Percentiles rank a stretch among this genome's conserved stretches.
Conservation (phyloP, 2,113 vertebrate species). For the Cygnus atratus region DNA sequence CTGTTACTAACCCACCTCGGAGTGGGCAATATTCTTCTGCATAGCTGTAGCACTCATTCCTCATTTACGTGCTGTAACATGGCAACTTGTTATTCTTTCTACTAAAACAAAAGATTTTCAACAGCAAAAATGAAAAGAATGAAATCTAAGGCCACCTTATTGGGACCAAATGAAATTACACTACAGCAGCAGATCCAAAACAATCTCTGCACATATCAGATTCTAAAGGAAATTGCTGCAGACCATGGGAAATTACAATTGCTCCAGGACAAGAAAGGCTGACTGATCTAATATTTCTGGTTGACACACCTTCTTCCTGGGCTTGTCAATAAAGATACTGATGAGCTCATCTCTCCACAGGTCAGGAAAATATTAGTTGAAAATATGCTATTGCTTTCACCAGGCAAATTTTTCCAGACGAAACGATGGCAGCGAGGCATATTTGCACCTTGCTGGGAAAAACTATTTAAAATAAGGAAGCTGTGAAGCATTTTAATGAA, state of each 20-base stretch:
- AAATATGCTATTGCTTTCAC: constrained; percentile 31
- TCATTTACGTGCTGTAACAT: background rate
- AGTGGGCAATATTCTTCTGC: background rate
- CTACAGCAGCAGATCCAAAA: constrained; percentile 35
- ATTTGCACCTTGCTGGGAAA: constrained; percentile 61
- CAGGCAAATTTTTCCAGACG: constrained; percentile 22
- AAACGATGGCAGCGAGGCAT: constrained; percentile 30
- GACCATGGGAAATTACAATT: constrained; percentile 67
- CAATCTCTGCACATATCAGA: constrained; percentile 23
- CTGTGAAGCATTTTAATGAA: constrained; percentile 51
- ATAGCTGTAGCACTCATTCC: background rate
- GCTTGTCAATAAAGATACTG: constrained; percentile 52
- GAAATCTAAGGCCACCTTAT: constrained; percentile 25
- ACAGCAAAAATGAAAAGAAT: constrained; percentile 29
- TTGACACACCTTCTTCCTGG: constrained; percentile 58
- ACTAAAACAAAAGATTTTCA: background rate
- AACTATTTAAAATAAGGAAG: constrained; percentile 59
- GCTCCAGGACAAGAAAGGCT: constrained; percentile 56
- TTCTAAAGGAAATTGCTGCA: constrained; percentile 63
- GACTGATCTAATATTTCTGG: constrained; percentile 66
- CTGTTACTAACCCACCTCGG: background rate
- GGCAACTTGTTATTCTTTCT: background rate
- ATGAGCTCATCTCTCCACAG: constrained; percentile 54
- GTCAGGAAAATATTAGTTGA: constrained; percentile 17
- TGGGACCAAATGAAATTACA: constrained; percentile 36